Evolutionary conservation across 2,113 vertebrate species (phyloP).

Genomic region (Symphodus melops): DNA sequence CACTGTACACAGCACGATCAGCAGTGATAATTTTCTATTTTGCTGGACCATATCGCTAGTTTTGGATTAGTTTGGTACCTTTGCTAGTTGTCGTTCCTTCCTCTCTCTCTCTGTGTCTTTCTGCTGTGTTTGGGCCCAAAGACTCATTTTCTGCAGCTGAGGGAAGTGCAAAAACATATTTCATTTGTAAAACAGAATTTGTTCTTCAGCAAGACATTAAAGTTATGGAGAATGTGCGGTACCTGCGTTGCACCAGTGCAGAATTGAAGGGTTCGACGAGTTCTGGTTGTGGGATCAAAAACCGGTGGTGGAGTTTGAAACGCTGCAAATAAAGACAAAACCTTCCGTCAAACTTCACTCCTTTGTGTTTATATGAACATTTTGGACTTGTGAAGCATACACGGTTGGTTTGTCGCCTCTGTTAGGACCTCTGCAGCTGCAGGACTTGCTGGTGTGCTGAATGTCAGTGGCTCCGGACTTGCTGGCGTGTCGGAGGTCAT

Average conservation of each 20-base stretch:
- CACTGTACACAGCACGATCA: no score
- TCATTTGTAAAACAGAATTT: not conserved
- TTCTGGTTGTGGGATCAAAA: not conserved
- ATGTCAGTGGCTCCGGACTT: no score
- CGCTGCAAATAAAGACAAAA: slow-evolving; percentile 18
- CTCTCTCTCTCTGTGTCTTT: not conserved
- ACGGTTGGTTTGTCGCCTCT: not conserved
- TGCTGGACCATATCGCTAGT: not conserved
- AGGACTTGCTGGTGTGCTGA: not conserved
- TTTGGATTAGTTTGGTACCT: slow-evolving; percentile 16
- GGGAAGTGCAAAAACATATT: no score
- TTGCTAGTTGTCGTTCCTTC: slow-evolving; percentile 3
- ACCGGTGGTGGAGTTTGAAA: slow-evolving; percentile 27
- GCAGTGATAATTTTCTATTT: no score
- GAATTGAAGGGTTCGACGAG: slow-evolving; percentile 33
- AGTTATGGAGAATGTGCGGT: not conserved
- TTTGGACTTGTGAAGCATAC: not conserved
- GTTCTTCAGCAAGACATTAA: not conserved
- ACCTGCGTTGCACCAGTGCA: slow-evolving; percentile 15
- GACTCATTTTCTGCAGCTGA: no score
- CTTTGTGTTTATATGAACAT: not conserved
- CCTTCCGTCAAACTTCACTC: not conserved
- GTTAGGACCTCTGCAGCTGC: not conserved
- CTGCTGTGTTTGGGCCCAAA: no score
- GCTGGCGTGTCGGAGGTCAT: no score